These are phyloP conservation scores for Acholoe squamosa DNA, from an alignment of 2,888 invertebrate genomes.

Conservation along the genomic window DNA sequence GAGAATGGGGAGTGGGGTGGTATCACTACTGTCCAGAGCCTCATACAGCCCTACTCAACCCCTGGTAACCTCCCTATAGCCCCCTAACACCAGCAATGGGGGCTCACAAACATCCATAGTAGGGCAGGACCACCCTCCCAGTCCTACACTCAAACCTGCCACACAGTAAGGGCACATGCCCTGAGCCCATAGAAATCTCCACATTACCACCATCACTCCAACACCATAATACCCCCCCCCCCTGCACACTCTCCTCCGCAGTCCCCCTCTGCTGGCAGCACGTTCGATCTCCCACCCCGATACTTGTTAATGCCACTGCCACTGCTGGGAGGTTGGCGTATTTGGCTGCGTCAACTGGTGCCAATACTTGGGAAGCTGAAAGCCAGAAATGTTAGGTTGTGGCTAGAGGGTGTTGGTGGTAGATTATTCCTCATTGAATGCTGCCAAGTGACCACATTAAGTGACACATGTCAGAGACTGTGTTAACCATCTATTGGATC, in stretches of 20 bases:
- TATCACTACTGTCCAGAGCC: neutral
- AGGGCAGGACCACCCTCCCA: too few relatives aligned
- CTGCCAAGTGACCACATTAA: too few relatives aligned
- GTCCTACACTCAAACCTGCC: too few relatives aligned
- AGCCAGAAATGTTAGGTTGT: too few relatives aligned
- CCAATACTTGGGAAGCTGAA: too few relatives aligned
- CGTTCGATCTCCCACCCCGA: neutral
- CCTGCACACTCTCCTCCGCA: neutral
- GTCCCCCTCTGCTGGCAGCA: neutral
- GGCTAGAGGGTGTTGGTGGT: too few relatives aligned
- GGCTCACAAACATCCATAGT: too few relatives aligned
- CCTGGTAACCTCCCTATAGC: neutral
- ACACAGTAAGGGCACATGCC: neutral
- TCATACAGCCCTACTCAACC: constrained; percentile 20
- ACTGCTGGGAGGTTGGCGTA: too few relatives aligned
- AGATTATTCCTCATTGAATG: too few relatives aligned
- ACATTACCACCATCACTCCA: neutral
- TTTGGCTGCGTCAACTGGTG: too few relatives aligned
- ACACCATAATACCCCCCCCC: neutral
- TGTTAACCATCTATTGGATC: too few relatives aligned
- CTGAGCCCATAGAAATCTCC: neutral
- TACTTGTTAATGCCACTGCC: neutral
- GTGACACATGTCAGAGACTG: too few relatives aligned
- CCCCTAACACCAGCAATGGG: neutral
- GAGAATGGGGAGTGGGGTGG: neutral